A percentile compares a stretch with the other conserved stretches of the same genome.
These are phyloP conservation scores for Ciconia maguari DNA, from an alignment of 2,113 vertebrate species.

Conservation along the genomic window DNA sequence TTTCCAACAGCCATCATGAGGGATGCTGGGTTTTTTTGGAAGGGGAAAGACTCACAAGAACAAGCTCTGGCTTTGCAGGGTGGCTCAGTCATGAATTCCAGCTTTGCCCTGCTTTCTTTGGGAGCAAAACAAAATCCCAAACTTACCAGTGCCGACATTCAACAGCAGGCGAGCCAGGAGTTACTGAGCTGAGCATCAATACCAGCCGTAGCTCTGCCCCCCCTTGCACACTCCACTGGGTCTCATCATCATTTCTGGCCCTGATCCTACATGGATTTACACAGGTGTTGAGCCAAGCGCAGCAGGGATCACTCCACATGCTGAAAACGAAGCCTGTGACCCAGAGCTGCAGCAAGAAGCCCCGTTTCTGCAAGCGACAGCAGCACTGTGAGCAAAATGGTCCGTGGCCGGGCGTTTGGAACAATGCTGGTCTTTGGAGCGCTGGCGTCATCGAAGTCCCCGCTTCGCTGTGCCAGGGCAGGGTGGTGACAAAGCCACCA, in stretches of 20 bases:
- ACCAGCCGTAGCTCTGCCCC: not conserved
- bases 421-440: conserved; percentile 28
- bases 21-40: fast-evolving
- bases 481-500: not conserved
- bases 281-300: fast-evolving
- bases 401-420: fast-evolving
- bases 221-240: fast-evolving
- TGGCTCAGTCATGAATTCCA: not conserved
- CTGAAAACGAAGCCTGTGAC: not conserved
- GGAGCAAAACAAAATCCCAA: not conserved
- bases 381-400: not conserved
- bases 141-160: not conserved
- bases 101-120: not conserved
- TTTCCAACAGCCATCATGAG: not conserved
- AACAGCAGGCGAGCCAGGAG: not conserved
- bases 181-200: not conserved
- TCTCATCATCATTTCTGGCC: not conserved
- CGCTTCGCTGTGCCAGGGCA: not conserved
- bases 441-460: not conserved
- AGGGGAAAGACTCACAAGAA: not conserved
- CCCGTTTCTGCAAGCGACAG: fast-evolving
- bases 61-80: not conserved
- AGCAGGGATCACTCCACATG: fast-evolving
- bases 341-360: not conserved
- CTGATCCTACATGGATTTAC: fast-evolving